Base-by-base conservation (phyloP, 23 tunicate genomes). In the Ascidia mentula region DNA sequence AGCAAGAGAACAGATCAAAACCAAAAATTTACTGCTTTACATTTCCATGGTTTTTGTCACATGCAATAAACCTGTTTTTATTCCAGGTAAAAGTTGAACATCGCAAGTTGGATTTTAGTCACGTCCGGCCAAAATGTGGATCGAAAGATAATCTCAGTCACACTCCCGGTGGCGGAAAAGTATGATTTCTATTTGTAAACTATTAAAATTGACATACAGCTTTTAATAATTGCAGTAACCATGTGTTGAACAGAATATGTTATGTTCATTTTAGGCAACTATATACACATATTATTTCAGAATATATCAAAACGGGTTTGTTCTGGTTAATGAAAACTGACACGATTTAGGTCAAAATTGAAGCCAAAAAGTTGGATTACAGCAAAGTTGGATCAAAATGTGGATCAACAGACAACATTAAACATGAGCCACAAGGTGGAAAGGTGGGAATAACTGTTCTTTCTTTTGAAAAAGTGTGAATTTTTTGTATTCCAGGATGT, bases 121-220 rank as follows among this genome's bases (percentile, higher is more conserved):
- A 88, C 37, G 98, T 88, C 69, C 61, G 81, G 22, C 84, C 98
- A 17, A 94, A 94, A 77, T 94, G 98, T 53, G 94, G 98, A 20
- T 87, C 93, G 17, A 45, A 53, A 33, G 88, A 84, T 36, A 94
- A 94, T 40, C 69, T 84, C 36, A 80, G 61, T 0, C 87, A 88
- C 60, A 88, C 94, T n/a, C 94, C 98, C 5, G 85, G 80, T 38
- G 97, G 97, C 8, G 97, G 97, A 59, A 84, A 92, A 73, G 92
- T 91, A 77, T 77, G 20, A 12, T 5, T 32, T n/a, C n/a, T n/a
- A n/a, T n/a, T n/a, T n/a, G n/a, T n/a, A n/a, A n/a, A n/a, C n/a
- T n/a, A n/a, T n/a, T n/a, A n/a, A n/a, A n/a, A n/a, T n/a, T n/a
- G n/a, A n/a, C n/a, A n/a, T n/a, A n/a, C n/a, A n/a, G n/a, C n/a